Percentiles rank a stretch among this genome's conserved stretches.
phyloP scores from a whole-genome alignment of 1,140 invertebrate species.

The Zophobas atratus region DNA sequence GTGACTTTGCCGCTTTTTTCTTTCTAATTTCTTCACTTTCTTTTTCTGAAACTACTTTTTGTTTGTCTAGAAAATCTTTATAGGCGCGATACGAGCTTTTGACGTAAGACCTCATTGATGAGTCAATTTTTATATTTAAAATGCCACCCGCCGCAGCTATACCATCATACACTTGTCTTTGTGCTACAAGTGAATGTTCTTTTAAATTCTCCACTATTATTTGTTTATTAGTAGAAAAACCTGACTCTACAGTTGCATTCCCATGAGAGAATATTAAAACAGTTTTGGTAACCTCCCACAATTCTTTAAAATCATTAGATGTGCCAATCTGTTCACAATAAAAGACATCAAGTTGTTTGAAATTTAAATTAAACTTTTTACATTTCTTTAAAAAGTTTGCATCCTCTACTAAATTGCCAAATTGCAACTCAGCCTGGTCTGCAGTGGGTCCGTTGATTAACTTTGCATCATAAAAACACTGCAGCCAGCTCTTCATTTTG shows the following conservation, averaged over 20 bases:
- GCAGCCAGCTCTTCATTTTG: neutral
- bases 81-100: neutral
- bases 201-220: neutral
- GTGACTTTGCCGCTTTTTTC: conserved; percentile 7
- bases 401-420: neutral
- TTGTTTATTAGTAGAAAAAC: neutral
- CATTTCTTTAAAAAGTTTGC: conserved; percentile 4
- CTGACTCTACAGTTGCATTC: neutral
- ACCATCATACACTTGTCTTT: neutral
- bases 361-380: neutral
- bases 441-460: neutral
- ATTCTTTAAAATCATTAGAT: neutral
- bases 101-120: neutral
- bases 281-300: neutral
- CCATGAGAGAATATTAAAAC: neutral
- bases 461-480: conserved; percentile 14
- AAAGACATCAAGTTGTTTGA: neutral
- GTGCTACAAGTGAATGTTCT: neutral
- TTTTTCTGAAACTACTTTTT: neutral
- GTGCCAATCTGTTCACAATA: conserved; percentile 6
- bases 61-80: neutral
- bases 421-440: neutral
- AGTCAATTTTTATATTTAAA: neutral
- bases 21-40: neutral
- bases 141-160: neutral